These are phyloP conservation scores for Brachionus sp. DNA, from an alignment of 1,140 invertebrate species.

Conservation along the genomic window DNA sequence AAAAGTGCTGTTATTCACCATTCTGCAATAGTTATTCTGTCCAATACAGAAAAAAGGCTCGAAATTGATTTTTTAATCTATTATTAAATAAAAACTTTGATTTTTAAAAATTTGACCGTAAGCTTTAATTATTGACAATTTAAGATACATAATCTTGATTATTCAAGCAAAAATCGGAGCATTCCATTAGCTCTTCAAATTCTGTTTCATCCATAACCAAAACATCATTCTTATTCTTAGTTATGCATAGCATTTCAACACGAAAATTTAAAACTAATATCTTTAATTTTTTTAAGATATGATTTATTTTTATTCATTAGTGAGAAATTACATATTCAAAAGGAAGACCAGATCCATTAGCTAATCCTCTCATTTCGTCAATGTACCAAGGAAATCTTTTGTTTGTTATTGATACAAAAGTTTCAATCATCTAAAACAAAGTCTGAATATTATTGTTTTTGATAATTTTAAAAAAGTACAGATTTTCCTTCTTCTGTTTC, in stretches of 20 bases:
- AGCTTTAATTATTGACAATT: not conserved
- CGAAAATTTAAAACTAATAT: slow-evolving; percentile 33
- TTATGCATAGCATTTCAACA: not conserved
- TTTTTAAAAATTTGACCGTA: no score
- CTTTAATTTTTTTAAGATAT: not conserved
- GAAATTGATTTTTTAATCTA: no score
- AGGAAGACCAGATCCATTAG: slow-evolving; percentile 22
- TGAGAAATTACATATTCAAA: slow-evolving; percentile 15
- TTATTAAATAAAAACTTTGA: no score
- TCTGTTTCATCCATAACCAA: not conserved
- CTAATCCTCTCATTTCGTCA: slow-evolving; percentile 32
- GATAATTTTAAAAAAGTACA: not conserved
- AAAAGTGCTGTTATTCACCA: no score
- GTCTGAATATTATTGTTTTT: not conserved
- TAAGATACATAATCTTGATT: not conserved
- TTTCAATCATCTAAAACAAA: not conserved
- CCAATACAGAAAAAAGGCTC: no score
- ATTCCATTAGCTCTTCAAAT: not conserved
- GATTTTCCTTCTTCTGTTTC: not conserved
- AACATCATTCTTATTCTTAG: not conserved
- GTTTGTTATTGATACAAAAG: not conserved
- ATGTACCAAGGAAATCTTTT: slow-evolving; percentile 32
- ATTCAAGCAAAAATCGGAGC: slow-evolving; percentile 21
- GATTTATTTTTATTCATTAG: no score
- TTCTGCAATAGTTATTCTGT: no score